phyloP scores from a whole-genome alignment of 2,113 vertebrate species.

The Menura novaehollandiae region DNA sequence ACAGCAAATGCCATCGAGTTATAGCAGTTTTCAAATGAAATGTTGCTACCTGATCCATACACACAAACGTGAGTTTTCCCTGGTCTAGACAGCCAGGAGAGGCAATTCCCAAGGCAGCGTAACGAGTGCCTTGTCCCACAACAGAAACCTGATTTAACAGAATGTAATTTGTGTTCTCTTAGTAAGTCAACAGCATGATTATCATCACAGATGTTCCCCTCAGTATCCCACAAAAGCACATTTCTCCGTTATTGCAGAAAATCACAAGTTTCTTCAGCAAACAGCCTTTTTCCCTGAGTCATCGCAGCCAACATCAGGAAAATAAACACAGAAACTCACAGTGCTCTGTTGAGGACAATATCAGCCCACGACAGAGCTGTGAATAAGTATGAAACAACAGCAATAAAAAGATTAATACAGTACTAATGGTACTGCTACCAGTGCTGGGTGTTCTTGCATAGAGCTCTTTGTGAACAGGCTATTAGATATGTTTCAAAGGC shows the following conservation, averaged over 20 bases:
- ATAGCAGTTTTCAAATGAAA: not conserved
- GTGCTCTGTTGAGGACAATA: not conserved
- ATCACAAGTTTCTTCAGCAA: not conserved
- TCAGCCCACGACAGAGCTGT: not conserved
- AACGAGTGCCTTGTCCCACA: not conserved
- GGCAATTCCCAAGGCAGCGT: not conserved
- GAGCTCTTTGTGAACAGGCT: not conserved
- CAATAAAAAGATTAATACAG: not conserved
- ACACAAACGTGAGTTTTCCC: not conserved
- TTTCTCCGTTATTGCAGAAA: not conserved
- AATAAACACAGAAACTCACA: not conserved
- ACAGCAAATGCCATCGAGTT: not conserved
- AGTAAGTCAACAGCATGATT: not conserved
- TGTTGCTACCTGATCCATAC: not conserved
- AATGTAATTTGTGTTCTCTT: not conserved
- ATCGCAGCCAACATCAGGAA: not conserved
- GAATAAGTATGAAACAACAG: not conserved
- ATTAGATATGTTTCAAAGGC: not conserved
- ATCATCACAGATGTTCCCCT: not conserved
- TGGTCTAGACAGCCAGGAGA: not conserved
- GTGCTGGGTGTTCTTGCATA: accelerated
- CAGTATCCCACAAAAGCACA: not conserved
- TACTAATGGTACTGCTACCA: not conserved
- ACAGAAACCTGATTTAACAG: not conserved
- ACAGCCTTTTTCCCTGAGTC: not conserved